Evolutionary conservation across 2,797 vertebrate genomes (phyloP), one percentile per base, ranked within the genome.

Genomic region (Oceanodroma leucorhoa): DNA sequence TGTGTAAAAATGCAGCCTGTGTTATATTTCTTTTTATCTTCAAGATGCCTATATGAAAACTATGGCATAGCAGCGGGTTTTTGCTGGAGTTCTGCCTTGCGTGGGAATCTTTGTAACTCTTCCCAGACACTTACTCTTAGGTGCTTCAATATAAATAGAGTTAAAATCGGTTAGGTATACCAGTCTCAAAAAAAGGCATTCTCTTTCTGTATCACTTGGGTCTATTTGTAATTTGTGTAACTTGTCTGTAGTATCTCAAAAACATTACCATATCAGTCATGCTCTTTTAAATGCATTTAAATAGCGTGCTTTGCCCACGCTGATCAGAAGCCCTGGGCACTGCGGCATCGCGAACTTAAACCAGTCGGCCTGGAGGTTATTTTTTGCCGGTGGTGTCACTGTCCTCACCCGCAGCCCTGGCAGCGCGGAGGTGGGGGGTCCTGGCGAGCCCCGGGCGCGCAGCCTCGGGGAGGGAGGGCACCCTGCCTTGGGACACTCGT

Each of bases 291-390:
- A 10, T 40, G 14, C 2, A 2, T 48, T 50, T 46, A 23, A 71
- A 16, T 5, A 26, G 21, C 0, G 1, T 0, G 0, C 23, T 62
- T 26, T 8, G 15, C 27, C 12, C 50, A 0, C 0, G 3, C 22
- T 27, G 48, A 6, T 13, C 4, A 5, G 10, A 11, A 36, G 46
- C 67, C 32, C 27, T 2, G 34, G 67, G 19, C 9, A 1, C 46
- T 6, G 67, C 54, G 2, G 48, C 34, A 7, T 10, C 12, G 0
- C 1, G 0, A 19, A 9, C 22, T 29, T 8, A 10, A 40, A 36
- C 36, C 8, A 3, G 26, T 17, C 8, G 2, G 7, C n/a, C 18
- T 51, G 11, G 12, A 15, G 22, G 41, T 50, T 88, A n/a, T 76
- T 72, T 91, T 79, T 65, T 1, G 14, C 30, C 2, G 1, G 8